Conservation (phyloP, 2,797 vertebrate species). For the Cheracebus regulus region DNA sequence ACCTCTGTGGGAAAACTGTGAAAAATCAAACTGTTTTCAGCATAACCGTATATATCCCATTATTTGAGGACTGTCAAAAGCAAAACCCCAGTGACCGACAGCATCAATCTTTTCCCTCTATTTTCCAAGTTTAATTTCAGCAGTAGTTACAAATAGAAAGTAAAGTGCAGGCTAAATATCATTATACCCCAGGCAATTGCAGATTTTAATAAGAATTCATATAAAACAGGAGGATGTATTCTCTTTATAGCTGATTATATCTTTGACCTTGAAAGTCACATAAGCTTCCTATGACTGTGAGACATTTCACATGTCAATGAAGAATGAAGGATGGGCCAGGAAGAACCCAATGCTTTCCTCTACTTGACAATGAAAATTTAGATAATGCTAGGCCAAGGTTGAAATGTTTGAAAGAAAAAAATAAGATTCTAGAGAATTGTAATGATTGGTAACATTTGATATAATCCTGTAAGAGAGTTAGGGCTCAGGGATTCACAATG, state of each 20-base stretch:
- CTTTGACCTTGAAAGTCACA: slow-evolving; percentile 32
- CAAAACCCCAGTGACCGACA: slow-evolving; percentile 73
- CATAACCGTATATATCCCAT: slow-evolving; percentile 77
- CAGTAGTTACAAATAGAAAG: slow-evolving; percentile 57
- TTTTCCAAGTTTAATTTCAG: slow-evolving; percentile 75
- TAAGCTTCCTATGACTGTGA: not conserved
- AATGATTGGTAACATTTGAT: not conserved
- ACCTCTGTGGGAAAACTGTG: slow-evolving; percentile 79
- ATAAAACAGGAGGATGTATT: slow-evolving; percentile 46
- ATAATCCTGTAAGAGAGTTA: not conserved
- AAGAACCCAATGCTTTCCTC: not conserved
- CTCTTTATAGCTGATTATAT: slow-evolving; percentile 20
- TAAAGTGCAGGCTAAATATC: slow-evolving; percentile 32
- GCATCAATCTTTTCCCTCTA: slow-evolving; percentile 67
- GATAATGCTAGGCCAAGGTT: not conserved
- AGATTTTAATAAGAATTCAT: slow-evolving; percentile 68
- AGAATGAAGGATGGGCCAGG: not conserved
- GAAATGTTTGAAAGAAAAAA: not conserved
- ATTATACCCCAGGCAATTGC: slow-evolving; percentile 30
- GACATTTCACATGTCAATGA: not conserved
- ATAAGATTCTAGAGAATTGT: not conserved
- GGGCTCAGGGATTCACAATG: not conserved
- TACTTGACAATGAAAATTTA: not conserved
- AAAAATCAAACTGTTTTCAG: slow-evolving; percentile 79
- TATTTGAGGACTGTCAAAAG: slow-evolving; percentile 79